Conservation (phyloP, 1,140 invertebrate species). For the Contarinia nasturtii region DNA sequence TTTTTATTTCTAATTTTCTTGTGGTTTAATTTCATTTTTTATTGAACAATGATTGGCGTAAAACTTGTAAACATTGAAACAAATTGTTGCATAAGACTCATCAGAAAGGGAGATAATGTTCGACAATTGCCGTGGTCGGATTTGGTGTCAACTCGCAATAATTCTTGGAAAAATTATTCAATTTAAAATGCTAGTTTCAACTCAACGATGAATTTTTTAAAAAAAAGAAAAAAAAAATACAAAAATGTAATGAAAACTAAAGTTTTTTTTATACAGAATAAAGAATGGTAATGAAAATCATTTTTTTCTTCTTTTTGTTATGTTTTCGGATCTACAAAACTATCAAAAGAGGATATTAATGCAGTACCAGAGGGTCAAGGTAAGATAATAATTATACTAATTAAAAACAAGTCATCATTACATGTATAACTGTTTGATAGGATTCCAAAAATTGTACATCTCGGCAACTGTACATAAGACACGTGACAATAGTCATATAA, state of each 20-base stretch:
- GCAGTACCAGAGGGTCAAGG: conserved; percentile 80
- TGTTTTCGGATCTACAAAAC: conserved; percentile 77
- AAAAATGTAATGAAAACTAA: too few relatives aligned
- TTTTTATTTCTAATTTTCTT: too few relatives aligned
- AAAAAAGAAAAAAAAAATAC: conserved; percentile 71
- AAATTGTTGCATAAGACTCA: conserved; percentile 68
- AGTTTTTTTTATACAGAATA: conserved; percentile 86
- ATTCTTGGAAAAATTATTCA: too few relatives aligned
- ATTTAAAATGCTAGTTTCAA: conserved; percentile 53
- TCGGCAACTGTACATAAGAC: conserved; percentile 85
- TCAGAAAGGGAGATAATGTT: conserved; percentile 91
- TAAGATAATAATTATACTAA: conserved; percentile 10
- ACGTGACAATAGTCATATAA: conserved; percentile 83
- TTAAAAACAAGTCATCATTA: not conserved
- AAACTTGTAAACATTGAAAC: conserved; percentile 89
- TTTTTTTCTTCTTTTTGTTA: too few relatives aligned
- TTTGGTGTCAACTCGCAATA: too few relatives aligned
- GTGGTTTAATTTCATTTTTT: conserved; percentile 62
- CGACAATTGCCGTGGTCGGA: conserved; percentile 69
- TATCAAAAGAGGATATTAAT: conserved; percentile 95
- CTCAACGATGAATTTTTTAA: conserved; percentile 84
- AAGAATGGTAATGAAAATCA: too few relatives aligned
- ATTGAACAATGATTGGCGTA: conserved; percentile 88
- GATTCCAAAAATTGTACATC: conserved; percentile 63
- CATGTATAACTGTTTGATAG: conserved; percentile 17